Percentiles rank a stretch among this genome's conserved stretches.
Evolutionary conservation across 2,888 invertebrate species (phyloP).

Genomic region (Glaucopsyche alexis): DNA sequence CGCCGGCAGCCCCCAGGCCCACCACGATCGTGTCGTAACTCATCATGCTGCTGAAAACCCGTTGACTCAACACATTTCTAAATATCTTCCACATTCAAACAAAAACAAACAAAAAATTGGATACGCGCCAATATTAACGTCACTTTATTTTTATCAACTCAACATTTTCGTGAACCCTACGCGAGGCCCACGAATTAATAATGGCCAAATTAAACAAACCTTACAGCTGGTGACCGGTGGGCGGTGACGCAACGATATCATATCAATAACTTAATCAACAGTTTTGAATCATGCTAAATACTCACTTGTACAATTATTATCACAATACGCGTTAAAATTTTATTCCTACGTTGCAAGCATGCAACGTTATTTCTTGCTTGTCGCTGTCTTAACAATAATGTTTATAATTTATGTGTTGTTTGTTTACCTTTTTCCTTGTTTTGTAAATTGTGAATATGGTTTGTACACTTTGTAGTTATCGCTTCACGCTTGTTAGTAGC

Average conservation of each 20-base stretch:
- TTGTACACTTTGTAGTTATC: not conserved
- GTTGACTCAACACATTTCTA: no score
- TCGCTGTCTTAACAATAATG: not conserved
- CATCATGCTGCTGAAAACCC: no score
- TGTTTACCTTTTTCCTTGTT: slow-evolving; percentile 5
- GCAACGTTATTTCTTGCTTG: not conserved
- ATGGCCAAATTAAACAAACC: not conserved
- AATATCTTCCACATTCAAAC: no score
- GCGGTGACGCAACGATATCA: not conserved
- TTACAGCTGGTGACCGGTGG: not conserved
- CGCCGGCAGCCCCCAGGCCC: slow-evolving; percentile 59
- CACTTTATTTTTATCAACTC: not conserved
- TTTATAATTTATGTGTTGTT: no score
- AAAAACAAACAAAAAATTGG: not conserved
- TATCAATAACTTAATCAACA: not conserved
- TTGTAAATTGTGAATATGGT: not conserved
- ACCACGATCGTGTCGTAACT: slow-evolving; percentile 61
- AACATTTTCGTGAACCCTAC: slow-evolving; percentile 4
- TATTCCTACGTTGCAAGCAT: not conserved
- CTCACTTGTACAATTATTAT: not conserved
- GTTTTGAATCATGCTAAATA: not conserved
- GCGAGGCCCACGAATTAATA: slow-evolving; percentile 7
- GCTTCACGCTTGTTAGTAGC: not conserved
- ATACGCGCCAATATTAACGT: not conserved
- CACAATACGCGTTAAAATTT: not conserved